Conservation (phyloP, 2,888 invertebrate species). For the Caenorhabditis zanzibari region DNA sequence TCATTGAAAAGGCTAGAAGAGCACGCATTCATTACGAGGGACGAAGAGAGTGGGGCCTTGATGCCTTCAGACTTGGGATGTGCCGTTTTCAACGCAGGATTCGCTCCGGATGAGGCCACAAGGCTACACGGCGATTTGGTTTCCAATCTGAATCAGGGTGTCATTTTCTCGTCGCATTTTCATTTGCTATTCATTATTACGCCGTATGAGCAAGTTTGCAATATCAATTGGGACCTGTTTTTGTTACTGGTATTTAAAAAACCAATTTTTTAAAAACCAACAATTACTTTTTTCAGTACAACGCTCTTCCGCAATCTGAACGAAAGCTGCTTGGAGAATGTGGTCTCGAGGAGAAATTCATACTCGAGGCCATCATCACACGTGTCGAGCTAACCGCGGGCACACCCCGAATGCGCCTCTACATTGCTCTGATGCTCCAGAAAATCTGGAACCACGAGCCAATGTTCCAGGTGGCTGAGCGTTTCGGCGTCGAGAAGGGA, state of each 20-base stretch:
- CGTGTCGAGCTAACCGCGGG: constrained; percentile 83
- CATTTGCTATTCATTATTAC: constrained; percentile 93
- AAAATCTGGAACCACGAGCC: constrained; percentile 86
- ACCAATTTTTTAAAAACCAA: not conserved
- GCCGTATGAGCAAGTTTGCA: constrained; percentile 87
- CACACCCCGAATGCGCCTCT: constrained; percentile 88
- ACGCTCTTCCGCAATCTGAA: constrained; percentile 87
- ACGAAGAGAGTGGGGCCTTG: constrained; percentile 44
- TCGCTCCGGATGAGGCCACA: constrained; percentile 89
- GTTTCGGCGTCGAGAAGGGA: constrained; percentile 88
- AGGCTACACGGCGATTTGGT: constrained; percentile 89
- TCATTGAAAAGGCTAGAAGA: constrained; percentile 45
- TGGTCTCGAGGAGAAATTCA: constrained; percentile 90
- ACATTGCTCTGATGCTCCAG: constrained; percentile 91
- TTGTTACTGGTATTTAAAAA: constrained; percentile 43
- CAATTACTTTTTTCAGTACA: constrained; percentile 86
- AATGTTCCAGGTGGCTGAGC: constrained; percentile 87
- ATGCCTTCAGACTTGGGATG: constrained; percentile 86
- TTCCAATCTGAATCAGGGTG: constrained; percentile 87
- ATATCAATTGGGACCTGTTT: constrained; percentile 79
- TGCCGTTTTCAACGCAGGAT: constrained; percentile 92
- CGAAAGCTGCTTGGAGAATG: constrained; percentile 88
- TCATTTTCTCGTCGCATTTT: constrained; percentile 90
- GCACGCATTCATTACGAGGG: constrained; percentile 54
- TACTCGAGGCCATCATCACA: constrained; percentile 87